Base-by-base conservation (phyloP, 2,113 vertebrate genomes). In the Rhinoderma darwinii region DNA sequence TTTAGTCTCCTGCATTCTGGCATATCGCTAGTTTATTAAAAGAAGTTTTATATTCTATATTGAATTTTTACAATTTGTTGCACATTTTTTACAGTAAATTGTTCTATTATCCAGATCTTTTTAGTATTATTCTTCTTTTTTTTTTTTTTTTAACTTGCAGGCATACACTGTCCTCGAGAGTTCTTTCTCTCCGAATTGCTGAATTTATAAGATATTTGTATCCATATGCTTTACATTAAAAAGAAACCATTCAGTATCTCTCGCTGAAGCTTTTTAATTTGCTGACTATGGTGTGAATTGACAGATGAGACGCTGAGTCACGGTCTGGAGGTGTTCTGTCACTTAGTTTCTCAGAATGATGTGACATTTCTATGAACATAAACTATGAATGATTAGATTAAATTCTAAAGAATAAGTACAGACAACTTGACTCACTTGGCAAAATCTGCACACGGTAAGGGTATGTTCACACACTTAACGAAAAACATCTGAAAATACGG, bases 271-370 rank as follows among this genome's bases (percentile, higher is more conserved):
- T 68, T 32, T 4, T 4, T 35, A 35, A 18, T 4, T 41, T 2
- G 6, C 68, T 39, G 35, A 68, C 15, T 72, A 6, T 3, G 41
- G 68, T 20, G 41, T 72, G 68, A 54, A 25, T 54, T 54, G 27
- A 30, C 50, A 32, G 47, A 37, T 54, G 76, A 32, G 47, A 37
- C 35, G 76, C 76, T 78, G 76, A 78, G 76, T 78, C 76, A 78
- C n/a, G 4, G 2, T 9, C 50, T 25, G 15, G 9, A 3, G 22
- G 76, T 12, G 30, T 32, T n/a, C 30, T 2, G 47, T 54, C 76
- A 25, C 32, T 37, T 22, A 2, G 8, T 12, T 32, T 50, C 27
- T 6, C 30, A 78, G 68, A 41, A 11, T 39, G 68, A 41, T 72
- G 68, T 25, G 25, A 41, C 35, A 22, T 72, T 70, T 72, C 35